Evolutionary conservation across 2,113 vertebrate species (phyloP), one percentile per base, ranked within the genome.

Genomic region (Oenanthe oenanthe): DNA sequence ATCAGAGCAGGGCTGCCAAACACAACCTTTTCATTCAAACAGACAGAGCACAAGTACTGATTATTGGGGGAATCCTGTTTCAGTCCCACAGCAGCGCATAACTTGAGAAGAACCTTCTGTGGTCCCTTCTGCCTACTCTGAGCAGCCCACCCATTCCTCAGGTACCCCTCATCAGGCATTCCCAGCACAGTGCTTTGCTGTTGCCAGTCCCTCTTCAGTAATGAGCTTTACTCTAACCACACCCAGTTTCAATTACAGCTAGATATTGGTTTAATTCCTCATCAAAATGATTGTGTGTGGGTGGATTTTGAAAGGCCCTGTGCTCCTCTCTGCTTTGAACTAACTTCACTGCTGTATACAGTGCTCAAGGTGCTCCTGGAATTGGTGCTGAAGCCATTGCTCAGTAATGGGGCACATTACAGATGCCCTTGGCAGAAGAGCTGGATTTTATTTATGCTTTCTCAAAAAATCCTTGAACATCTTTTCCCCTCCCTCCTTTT

Each of bases 121-220:
- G 17, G 8, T 17, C 13, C 7, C 40, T n/a, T 1, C 8, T 54
- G 34, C 7, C 5, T 80, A 17, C 9, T 38, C 26, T 25, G 36
- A 81, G 56, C 25, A 77, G 22, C 26, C 18, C 10, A 16, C 7
- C 4, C 0, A 0, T 38, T 60, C 36, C 63, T 42, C 58, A 47
- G 29, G 29, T 25, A 45, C 6, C 28, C 10, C 10, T 54, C 11
- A 7, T 1, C 48, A 50, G 24, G 5, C 1, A 2, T 38, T 50
- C 26, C 29, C 32, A 56, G 7, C 13, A 29, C 0, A 0, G 7
- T 43, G 47, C 31, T 88, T n/a, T 70, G 12, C n/a, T 68, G 47
- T 40, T 32, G 34, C 12, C 0, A 0, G 6, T 63, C 17, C 22
- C 2, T 1, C 36, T 25, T 17, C 0, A 0, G 7, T 40, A 43